Evolutionary conservation across 2,113 vertebrate genomes (phyloP).

Genomic region (Astatotilapia flaviijosephi): DNA sequence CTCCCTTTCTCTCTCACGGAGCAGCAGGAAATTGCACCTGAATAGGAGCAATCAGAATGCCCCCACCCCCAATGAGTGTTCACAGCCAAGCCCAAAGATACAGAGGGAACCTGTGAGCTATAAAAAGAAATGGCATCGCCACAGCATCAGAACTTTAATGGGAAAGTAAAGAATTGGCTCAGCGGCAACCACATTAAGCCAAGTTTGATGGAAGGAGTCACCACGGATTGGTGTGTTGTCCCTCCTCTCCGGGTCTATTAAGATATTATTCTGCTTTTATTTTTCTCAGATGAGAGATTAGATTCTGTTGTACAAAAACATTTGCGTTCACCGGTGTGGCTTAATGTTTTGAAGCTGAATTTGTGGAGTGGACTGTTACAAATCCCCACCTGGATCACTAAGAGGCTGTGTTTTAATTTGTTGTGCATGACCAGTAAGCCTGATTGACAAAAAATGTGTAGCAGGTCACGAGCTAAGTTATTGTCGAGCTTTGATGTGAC

Average conservation of each 20-base stretch:
- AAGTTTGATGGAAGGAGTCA: background rate
- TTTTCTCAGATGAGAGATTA: background rate
- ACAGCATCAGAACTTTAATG: constrained; percentile 2
- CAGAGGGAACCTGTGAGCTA: background rate
- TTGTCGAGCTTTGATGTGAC: background rate
- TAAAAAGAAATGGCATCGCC: constrained; percentile 16
- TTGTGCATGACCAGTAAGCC: constrained; percentile 39
- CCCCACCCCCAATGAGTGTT: background rate
- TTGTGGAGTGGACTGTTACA: constrained; percentile 18
- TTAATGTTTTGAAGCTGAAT: constrained; percentile 9
- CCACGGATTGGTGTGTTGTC: background rate
- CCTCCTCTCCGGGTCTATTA: background rate
- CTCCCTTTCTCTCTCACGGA: background rate
- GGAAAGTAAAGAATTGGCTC: constrained; percentile 22
- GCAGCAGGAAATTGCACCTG: constrained; percentile 47
- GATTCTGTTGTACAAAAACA: background rate
- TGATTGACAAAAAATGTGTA: constrained; percentile 40
- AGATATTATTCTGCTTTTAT: background rate
- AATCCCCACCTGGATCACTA: constrained; percentile 17
- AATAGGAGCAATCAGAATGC: constrained; percentile 30
- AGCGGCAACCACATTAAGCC: background rate
- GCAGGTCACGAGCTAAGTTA: background rate
- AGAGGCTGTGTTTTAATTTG: constrained; percentile 48
- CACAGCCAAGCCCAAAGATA: background rate
- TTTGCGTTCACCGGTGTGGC: background rate